Conservation (phyloP, 2,797 vertebrate genomes). For the Potorous gilbertii region DNA sequence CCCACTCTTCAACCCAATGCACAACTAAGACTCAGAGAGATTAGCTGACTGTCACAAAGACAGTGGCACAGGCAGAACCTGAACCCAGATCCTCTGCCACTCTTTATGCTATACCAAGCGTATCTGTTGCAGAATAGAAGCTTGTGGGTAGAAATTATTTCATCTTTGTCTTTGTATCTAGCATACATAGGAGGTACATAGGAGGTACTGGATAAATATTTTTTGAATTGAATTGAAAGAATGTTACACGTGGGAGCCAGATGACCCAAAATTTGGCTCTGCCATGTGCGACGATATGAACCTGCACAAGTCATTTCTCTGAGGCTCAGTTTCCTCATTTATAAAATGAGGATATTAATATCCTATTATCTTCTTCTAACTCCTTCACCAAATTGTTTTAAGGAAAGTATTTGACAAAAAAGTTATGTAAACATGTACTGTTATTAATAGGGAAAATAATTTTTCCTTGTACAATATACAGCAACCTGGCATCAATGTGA, state of each 20-base stretch:
- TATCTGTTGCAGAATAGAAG: not conserved
- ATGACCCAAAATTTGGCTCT: not conserved
- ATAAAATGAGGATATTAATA: not conserved
- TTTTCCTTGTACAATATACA: no score
- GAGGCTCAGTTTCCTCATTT: not conserved
- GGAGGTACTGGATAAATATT: not conserved
- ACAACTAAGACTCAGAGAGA: not conserved
- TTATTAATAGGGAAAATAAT: not conserved
- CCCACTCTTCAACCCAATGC: not conserved
- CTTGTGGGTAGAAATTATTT: not conserved
- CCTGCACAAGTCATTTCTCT: not conserved
- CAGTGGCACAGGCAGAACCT: not conserved
- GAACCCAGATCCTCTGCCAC: not conserved
- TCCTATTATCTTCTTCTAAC: not conserved
- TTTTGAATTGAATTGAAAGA: not conserved
- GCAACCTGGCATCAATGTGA: not conserved
- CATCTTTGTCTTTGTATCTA: not conserved
- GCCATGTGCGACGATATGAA: not conserved
- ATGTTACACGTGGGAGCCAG: not conserved
- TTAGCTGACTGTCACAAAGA: not conserved
- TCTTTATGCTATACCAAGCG: not conserved
- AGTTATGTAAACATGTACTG: not conserved
- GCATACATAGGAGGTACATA: no score
- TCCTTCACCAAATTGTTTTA: not conserved
- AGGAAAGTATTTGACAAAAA: not conserved